phyloP scores from a whole-genome alignment of 2,888 invertebrate species.

The Pammene aurita region DNA sequence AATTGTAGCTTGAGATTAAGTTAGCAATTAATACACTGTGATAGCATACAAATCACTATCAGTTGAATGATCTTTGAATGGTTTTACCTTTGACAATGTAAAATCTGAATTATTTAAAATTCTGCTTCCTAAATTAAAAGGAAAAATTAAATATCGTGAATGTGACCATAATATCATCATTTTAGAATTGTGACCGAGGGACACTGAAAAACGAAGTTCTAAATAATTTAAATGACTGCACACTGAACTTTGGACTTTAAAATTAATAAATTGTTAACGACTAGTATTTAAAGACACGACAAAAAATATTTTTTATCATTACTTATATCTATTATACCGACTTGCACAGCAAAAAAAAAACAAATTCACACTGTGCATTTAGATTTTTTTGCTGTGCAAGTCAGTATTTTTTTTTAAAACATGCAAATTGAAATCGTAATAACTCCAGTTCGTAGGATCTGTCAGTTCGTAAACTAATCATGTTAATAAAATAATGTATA shows the following conservation, averaged over 20 bases:
- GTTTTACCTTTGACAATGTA: neutral
- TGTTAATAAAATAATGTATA: too few relatives aligned
- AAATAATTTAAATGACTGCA: neutral
- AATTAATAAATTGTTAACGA: too few relatives aligned
- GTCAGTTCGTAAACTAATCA: too few relatives aligned
- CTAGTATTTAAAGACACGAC: too few relatives aligned
- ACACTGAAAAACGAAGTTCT: slow-evolving; percentile 7
- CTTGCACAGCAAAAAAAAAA: too few relatives aligned
- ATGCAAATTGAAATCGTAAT: too few relatives aligned
- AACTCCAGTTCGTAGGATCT: too few relatives aligned
- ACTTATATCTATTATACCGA: too few relatives aligned
- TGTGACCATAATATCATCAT: slow-evolving; percentile 5
- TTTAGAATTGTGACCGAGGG: slow-evolving; percentile 13
- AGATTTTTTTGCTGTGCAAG: too few relatives aligned
- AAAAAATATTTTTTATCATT: too few relatives aligned
- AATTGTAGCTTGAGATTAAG: slow-evolving; percentile 15
- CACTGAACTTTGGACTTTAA: neutral
- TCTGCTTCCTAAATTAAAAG: slow-evolving; percentile 14
- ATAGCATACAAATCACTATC: neutral
- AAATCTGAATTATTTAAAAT: slow-evolving; percentile 1
- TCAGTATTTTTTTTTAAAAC: too few relatives aligned
- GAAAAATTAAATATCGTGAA: neutral
- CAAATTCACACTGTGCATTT: too few relatives aligned
- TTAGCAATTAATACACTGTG: slow-evolving; percentile 3
- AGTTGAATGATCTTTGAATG: neutral